A percentile compares a stretch with the other conserved stretches of the same genome.
Conservation (phyloP, 2,113 vertebrate genomes). For the Desmodus rotundus region DNA sequence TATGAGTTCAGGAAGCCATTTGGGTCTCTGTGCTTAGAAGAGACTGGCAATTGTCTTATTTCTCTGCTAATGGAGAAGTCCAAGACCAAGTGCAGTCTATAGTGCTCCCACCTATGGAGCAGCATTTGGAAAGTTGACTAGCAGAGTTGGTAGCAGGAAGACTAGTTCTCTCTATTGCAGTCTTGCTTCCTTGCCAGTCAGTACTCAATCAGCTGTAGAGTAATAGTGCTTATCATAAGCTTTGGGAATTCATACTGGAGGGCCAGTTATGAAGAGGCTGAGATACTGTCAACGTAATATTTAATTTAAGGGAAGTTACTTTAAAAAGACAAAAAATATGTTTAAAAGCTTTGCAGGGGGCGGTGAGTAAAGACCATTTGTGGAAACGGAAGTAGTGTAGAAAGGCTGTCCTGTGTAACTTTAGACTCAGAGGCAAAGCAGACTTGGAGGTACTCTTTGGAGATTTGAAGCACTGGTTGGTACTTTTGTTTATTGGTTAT, state of each 20-base stretch:
- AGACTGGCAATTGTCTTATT: slow-evolving; percentile 73
- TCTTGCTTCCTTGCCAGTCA: slow-evolving; percentile 29
- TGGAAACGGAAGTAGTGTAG: not conserved
- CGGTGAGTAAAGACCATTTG: not conserved
- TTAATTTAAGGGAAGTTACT: not conserved
- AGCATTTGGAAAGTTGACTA: not conserved
- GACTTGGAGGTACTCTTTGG: not conserved
- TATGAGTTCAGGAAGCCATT: slow-evolving; percentile 68
- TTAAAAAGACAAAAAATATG: not conserved
- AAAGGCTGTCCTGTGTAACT: not conserved
- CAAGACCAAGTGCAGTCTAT: slow-evolving; percentile 27
- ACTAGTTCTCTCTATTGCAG: slow-evolving; percentile 53
- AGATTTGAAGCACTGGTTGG: not conserved
- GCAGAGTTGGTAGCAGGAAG: slow-evolving; percentile 41
- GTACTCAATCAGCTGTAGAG: not conserved
- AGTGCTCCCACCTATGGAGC: slow-evolving; percentile 48
- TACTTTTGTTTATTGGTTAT: not conserved
- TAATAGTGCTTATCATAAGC: not conserved
- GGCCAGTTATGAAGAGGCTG: not conserved
- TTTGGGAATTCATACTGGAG: not conserved
- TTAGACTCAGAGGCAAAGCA: not conserved
- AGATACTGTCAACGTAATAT: not conserved
- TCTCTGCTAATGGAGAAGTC: slow-evolving; percentile 25
- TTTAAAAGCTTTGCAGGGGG: not conserved
- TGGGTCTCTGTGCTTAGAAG: slow-evolving; percentile 64